Conservation (phyloP, 2,888 invertebrate species). For the Priocnemis perturbator region DNA sequence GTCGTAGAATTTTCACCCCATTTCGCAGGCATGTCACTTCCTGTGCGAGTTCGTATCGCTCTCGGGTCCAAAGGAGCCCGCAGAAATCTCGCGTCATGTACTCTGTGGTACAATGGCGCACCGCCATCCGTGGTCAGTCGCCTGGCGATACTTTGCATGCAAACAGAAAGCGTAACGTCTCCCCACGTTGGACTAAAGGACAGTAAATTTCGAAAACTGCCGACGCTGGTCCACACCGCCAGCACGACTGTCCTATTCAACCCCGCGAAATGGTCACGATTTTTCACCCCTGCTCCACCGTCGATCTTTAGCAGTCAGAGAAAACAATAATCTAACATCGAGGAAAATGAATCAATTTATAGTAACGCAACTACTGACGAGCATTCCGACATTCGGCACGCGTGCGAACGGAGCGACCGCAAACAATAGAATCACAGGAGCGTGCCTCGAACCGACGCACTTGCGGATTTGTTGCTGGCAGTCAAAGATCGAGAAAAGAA, state of each 20-base stretch:
- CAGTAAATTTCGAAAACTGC: slow-evolving; percentile 56
- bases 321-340: no score
- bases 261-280: no score
- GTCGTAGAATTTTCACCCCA: slow-evolving; percentile 59
- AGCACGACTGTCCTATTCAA: no score
- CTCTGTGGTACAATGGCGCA: slow-evolving; percentile 46
- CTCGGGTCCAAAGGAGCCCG: slow-evolving; percentile 44
- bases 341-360: no score
- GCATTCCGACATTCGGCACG: no score
- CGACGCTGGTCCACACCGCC: slow-evolving; percentile 24
- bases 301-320: no score
- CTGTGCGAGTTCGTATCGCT: slow-evolving; percentile 55
- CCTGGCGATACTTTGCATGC: slow-evolving; percentile 59
- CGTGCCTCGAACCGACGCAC: background rate
- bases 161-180: slow-evolving; percentile 57
- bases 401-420: background rate
- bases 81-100: slow-evolving; percentile 28
- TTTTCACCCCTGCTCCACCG: no score
- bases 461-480: slow-evolving; percentile 4
- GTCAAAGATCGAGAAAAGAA: slow-evolving; percentile 15
- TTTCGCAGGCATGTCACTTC: slow-evolving; percentile 60
- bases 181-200: slow-evolving; percentile 33
- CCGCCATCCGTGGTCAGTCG: slow-evolving; percentile 53
- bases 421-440: slow-evolving; percentile 7
- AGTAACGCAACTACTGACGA: no score